These are phyloP conservation scores for Manis javanica DNA, from an alignment of 2,797 vertebrate genomes.

Conservation along the genomic window DNA sequence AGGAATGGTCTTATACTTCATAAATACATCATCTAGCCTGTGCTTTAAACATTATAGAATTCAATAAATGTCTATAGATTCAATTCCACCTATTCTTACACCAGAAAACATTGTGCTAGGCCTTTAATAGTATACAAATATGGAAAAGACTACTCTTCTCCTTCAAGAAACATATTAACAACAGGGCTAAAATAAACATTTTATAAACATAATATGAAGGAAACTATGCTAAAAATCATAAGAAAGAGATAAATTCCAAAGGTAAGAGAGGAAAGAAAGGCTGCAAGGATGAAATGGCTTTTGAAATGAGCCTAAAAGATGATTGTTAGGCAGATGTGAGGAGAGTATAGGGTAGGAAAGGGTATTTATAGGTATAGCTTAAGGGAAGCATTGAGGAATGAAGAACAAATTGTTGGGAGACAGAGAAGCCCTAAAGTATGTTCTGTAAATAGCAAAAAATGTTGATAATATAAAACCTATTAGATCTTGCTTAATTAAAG, in stretches of 20 bases:
- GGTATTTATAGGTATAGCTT: neutral
- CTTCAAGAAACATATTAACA: neutral
- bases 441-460: neutral
- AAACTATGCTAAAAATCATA: neutral
- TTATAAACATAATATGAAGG: neutral
- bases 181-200: neutral
- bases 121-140: neutral
- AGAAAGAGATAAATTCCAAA: neutral
- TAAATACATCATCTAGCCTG: neutral
- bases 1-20: neutral
- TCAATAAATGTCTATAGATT: neutral
- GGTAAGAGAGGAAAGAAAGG: neutral
- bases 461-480: neutral
- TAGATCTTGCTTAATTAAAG: neutral
- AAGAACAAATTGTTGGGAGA: neutral
- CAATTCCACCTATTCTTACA: neutral
- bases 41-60: neutral
- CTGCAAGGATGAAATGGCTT: neutral
- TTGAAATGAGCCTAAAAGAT: neutral
- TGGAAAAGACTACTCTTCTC: neutral
- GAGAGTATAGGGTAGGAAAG: neutral
- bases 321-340: neutral
- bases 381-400: neutral
- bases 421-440: neutral
- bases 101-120: neutral